Evolutionary conservation across 1,140 invertebrate species (phyloP).

Genomic region (Drosophila dunni): DNA sequence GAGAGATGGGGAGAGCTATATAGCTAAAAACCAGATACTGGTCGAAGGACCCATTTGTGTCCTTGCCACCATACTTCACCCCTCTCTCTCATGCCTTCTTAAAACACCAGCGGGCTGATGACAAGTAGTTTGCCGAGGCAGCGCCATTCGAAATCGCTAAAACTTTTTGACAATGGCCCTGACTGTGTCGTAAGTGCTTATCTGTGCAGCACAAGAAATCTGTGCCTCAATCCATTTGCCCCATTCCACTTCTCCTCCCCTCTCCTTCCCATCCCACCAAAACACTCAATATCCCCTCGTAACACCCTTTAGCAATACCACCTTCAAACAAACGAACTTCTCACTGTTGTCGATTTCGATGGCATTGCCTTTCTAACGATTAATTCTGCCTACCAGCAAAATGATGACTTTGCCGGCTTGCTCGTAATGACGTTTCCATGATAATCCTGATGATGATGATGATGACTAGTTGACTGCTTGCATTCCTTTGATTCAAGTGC

Average conservation of each 20-base stretch:
- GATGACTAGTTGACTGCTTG: slow-evolving; percentile 27
- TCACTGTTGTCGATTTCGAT: slow-evolving; percentile 32
- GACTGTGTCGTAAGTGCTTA: slow-evolving; percentile 43
- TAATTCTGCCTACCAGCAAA: slow-evolving; percentile 47
- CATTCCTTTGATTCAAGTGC: slow-evolving; percentile 11
- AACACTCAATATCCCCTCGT: slow-evolving; percentile 1
- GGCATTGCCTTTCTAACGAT: slow-evolving; percentile 33
- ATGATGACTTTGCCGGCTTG: neutral
- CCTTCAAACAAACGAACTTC: neutral
- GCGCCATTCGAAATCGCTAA: slow-evolving; percentile 57
- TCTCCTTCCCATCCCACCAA: neutral
- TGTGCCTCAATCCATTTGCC: slow-evolving; percentile 56
- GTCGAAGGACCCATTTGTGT: slow-evolving; percentile 10
- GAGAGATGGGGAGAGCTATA: slow-evolving; percentile 1
- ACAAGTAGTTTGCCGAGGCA: slow-evolving; percentile 49
- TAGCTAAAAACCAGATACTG: slow-evolving; percentile 20
- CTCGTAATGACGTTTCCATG: slow-evolving; percentile 2
- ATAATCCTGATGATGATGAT: neutral
- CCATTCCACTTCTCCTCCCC: neutral
- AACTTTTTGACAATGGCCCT: slow-evolving; percentile 62
- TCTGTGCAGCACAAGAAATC: slow-evolving; percentile 49
- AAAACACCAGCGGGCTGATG: slow-evolving; percentile 27
- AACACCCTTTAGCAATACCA: neutral
- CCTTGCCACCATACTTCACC: neutral
- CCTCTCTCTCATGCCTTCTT: neutral